These are phyloP conservation scores for Paratrypauchen microcephalus DNA, from an alignment of 2,797 vertebrate species.

Conservation along the genomic window DNA sequence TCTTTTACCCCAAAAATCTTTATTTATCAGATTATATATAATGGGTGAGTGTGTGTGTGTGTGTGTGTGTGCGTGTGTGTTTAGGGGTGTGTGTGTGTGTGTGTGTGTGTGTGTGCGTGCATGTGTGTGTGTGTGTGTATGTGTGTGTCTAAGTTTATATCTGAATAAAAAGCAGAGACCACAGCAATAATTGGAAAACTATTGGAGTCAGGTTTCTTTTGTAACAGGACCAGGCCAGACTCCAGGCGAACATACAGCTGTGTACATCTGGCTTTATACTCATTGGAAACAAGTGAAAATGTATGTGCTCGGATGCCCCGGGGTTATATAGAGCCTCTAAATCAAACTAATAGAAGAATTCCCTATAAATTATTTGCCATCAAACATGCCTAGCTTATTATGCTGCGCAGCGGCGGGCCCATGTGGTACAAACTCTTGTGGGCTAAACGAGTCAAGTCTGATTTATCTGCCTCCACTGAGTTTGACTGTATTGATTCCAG, in stretches of 20 bases:
- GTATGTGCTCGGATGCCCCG: conserved; percentile 15
- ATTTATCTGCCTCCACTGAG: conserved; percentile 65
- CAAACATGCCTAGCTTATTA: conserved; percentile 55
- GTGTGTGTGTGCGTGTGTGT: too few relatives aligned
- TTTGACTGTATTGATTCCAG: conserved; percentile 69
- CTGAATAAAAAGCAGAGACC: conserved; percentile 7
- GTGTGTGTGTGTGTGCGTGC: too few relatives aligned
- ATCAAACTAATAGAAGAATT: conserved; percentile 36
- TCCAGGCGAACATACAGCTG: conserved; percentile 20
- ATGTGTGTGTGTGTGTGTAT: too few relatives aligned
- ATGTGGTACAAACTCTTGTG: conserved; percentile 42
- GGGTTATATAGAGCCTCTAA: conserved; percentile 21
- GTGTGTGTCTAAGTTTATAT: neutral
- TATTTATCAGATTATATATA: too few relatives aligned
- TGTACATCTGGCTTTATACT: conserved; percentile 28
- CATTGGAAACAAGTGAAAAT: conserved; percentile 25
- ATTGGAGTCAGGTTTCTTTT: conserved; percentile 21
- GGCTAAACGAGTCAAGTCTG: conserved; percentile 63
- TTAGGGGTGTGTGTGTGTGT: too few relatives aligned
- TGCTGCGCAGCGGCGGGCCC: conserved; percentile 13
- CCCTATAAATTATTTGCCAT: conserved; percentile 55
- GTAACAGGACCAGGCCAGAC: neutral
- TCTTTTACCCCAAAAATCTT: too few relatives aligned
- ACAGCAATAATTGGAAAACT: conserved; percentile 2
- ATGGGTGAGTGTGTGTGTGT: too few relatives aligned